Evolutionary conservation across 2,113 vertebrate genomes (phyloP).

Genomic region (Chauna torquata): DNA sequence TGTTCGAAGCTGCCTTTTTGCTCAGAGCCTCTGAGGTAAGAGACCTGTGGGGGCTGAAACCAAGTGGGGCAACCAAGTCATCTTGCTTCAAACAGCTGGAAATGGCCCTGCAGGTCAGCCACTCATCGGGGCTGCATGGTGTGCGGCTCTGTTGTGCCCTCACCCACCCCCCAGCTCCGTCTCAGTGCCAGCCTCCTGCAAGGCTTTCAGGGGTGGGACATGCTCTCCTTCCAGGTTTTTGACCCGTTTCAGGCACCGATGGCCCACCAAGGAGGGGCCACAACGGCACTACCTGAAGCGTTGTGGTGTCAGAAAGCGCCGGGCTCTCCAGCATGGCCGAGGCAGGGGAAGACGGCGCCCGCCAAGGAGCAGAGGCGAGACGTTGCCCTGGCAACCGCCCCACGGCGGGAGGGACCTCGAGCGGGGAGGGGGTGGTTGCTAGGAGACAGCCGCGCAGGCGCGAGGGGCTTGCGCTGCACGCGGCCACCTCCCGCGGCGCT

Average conservation of each 20-base stretch:
- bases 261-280: too few species aligned
- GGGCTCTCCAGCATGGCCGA: rapidly evolving
- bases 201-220: too few species aligned
- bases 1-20: neutral
- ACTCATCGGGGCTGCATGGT: neutral
- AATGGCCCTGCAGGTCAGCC: neutral
- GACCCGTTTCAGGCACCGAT: too few species aligned
- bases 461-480: rapidly evolving
- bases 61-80: neutral
- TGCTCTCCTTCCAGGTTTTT: neutral
- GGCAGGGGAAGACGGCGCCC: neutral
- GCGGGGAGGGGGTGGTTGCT: neutral
- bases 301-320: rapidly evolving
- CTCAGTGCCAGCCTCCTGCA: neutral
- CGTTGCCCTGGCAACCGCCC: neutral
- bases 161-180: neutral
- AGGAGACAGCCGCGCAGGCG: neutral
- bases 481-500: rapidly evolving
- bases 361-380: rapidly evolving
- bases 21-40: neutral
- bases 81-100: neutral
- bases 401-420: neutral
- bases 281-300: too few species aligned
- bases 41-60: neutral
- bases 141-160: neutral